phyloP scores from a whole-genome alignment of 2,888 invertebrate species.

The Leuctra nigra region DNA sequence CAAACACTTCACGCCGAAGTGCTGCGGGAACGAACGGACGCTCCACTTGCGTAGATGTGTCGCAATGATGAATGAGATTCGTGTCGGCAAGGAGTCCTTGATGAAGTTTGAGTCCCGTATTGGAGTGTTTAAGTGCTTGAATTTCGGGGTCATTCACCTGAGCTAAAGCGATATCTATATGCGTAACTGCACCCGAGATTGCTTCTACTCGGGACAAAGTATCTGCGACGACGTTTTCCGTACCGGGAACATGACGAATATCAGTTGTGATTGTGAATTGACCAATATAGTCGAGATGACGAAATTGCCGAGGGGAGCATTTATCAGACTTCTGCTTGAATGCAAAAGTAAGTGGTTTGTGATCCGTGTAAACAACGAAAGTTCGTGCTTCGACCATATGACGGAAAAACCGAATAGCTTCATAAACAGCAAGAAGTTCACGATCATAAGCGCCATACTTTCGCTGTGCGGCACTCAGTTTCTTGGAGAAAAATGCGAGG shows the following conservation, averaged over 20 bases:
- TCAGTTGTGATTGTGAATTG: conserved; percentile 18
- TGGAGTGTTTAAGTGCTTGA: background rate
- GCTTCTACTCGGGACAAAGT: conserved; percentile 1
- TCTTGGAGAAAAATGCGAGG: conserved; percentile 29
- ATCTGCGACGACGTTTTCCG: conserved; percentile 5
- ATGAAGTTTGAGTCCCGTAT: background rate
- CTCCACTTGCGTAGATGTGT: background rate
- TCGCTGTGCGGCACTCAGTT: conserved; percentile 30
- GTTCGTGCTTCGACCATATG: conserved; percentile 36
- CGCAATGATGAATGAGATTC: background rate
- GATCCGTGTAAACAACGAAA: conserved; percentile 8
- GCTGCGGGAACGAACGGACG: conserved; percentile 2
- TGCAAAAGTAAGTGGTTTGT: conserved; percentile 11
- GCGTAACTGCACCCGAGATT: background rate
- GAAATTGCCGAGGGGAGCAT: conserved; percentile 10
- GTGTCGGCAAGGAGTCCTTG: background rate
- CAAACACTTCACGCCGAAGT: conserved; percentile 1
- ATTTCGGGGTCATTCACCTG: background rate
- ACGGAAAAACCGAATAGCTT: conserved; percentile 36
- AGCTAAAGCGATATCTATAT: background rate
- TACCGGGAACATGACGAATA: conserved; percentile 2
- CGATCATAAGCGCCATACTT: conserved; percentile 40
- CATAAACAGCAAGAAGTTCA: conserved; percentile 38
- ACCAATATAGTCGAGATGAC: conserved; percentile 9
- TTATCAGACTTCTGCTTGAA: conserved; percentile 12